These are phyloP conservation scores for Chitala chitala DNA, from an alignment of 2,113 vertebrate species.

Conservation along the genomic window DNA sequence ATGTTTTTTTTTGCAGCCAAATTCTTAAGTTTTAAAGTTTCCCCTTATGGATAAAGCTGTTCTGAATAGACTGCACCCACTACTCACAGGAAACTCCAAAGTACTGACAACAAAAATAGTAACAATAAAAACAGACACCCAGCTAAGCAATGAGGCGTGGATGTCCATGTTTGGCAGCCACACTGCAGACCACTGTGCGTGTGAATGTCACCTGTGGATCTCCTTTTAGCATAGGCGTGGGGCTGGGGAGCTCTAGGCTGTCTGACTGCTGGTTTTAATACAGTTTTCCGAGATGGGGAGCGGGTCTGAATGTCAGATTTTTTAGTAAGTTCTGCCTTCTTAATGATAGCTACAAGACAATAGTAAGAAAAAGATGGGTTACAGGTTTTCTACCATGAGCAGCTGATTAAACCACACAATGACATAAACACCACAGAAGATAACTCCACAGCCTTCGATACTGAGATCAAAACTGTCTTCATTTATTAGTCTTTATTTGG, in stretches of 20 bases:
- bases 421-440: too few relatives aligned
- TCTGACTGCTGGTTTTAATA: conserved; percentile 88
- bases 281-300: conserved; percentile 88
- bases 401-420: too few relatives aligned
- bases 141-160: conserved; percentile 61
- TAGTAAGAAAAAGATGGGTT: background rate
- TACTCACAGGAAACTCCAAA: conserved; percentile 24
- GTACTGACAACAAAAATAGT: too few relatives aligned
- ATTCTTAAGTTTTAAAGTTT: too few relatives aligned
- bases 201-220: conserved; percentile 87
- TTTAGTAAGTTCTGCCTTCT: conserved; percentile 94
- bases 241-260: conserved; percentile 87
- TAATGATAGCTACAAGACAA: conserved; percentile 74
- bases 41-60: too few relatives aligned
- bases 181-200: conserved; percentile 67
- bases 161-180: conserved; percentile 87
- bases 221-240: conserved; percentile 89
- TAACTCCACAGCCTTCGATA: too few relatives aligned
- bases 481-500: too few relatives aligned
- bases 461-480: too few relatives aligned
- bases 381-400: too few relatives aligned
- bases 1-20: too few relatives aligned
- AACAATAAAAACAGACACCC: conserved; percentile 59
- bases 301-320: conserved; percentile 86
- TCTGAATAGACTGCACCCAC: too few relatives aligned